Conservation (phyloP, 2,797 vertebrate genomes). For the Mico argentatus region DNA sequence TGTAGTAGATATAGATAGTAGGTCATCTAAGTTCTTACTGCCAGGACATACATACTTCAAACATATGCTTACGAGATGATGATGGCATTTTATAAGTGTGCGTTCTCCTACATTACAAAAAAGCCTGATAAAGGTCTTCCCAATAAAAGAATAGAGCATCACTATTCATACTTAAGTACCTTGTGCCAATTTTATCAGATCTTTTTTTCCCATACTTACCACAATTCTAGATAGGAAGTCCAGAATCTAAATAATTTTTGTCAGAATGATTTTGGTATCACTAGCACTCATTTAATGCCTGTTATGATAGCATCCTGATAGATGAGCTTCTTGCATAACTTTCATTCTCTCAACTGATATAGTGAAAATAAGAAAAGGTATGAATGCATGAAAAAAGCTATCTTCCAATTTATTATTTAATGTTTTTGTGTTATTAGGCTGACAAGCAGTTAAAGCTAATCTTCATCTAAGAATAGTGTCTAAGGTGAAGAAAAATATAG, state of each 20-base stretch:
- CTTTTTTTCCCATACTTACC: slow-evolving; percentile 13
- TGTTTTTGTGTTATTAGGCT: neutral
- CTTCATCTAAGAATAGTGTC: neutral
- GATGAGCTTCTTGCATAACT: neutral
- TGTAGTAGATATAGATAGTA: neutral
- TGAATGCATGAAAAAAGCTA: neutral
- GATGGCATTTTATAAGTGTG: neutral
- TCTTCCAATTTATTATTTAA: slow-evolving; percentile 9
- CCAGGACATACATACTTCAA: slow-evolving; percentile 28
- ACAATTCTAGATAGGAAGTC: neutral
- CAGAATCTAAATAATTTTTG: slow-evolving; percentile 35
- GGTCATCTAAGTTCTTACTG: slow-evolving; percentile 29
- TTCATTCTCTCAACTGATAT: neutral
- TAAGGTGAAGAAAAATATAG: neutral
- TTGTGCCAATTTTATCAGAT: neutral
- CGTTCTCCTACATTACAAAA: neutral
- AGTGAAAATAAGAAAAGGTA: slow-evolving; percentile 4
- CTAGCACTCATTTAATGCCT: neutral
- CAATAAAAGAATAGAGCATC: slow-evolving; percentile 6
- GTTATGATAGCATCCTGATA: neutral
- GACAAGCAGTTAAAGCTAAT: slow-evolving; percentile 27
- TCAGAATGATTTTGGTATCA: slow-evolving; percentile 15
- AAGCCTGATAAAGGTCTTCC: slow-evolving; percentile 28
- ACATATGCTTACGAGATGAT: neutral
- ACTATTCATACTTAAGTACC: neutral